Base-by-base conservation (phyloP, 2,113 vertebrate genomes). In the Ammodramus savannarum region DNA sequence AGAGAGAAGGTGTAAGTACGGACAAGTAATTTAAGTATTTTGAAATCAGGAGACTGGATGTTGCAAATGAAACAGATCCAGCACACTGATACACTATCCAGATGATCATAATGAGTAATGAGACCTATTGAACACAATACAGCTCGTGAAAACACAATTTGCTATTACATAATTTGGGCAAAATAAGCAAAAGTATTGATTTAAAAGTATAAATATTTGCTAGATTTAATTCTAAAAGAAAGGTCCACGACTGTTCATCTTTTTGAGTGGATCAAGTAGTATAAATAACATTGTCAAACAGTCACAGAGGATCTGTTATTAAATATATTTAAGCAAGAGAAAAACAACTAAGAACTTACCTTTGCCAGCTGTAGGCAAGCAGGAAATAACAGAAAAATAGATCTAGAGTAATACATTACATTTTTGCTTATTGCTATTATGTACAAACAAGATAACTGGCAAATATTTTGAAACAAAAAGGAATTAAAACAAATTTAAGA, bases 361-460 rank as follows among this genome's bases (percentile, higher is more conserved):
- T 93, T 94, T 97, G 31, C 59, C 79, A 85, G 62, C 77, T 96
- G 63, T 31, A 79, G 49, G 81, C 13, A 82, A 91, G 91, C 62
- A 91, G 23, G 8, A 94, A 95, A 92, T 79, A 95, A 95, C 5
- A 91, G 61, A 82, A 91, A 92, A 93, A 87, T 17, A 95, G 38
- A 73, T 65, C 66, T 65, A 63, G 12, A 75, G 49, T 79, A 90
- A 87, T 44, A 84, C 5, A 51, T 44, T 36, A 55, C 6, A 49
- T 71, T 66, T 93, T 68, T 82, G 32, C 69, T 91, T 76, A 58
- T 11, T 71, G 17, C 31, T 65, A 55, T 31, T 8, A 48, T 41
- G 58, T 22, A 62, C 12, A 69, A 20, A n/a, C 2, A 49, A 41
- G 29, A 41, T 17, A 82, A 83, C 10, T 16, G 3, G 8, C 6